Percentiles rank a stretch among this genome's conserved stretches.
Evolutionary conservation across 1,140 invertebrate species (phyloP).

Genomic region (Dendroctonus valens): DNA sequence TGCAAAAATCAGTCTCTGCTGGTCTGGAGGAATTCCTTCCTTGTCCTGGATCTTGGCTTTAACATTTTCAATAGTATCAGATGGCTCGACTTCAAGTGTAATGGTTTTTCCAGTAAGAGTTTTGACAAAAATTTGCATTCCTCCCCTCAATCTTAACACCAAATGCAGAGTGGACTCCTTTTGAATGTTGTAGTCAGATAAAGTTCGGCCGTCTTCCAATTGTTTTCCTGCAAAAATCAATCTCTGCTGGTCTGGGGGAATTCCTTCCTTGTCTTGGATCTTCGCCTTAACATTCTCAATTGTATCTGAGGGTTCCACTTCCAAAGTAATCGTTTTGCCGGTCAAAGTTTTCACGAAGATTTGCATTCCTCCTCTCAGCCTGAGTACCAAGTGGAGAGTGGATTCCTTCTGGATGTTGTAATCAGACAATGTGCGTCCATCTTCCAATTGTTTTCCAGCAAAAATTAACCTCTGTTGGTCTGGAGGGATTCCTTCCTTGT

Average conservation of each 20-base stretch:
- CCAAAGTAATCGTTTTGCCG: slow-evolving; percentile 92
- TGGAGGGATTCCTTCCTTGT: slow-evolving; percentile 67
- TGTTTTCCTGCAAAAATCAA: slow-evolving; percentile 93
- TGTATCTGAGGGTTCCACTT: slow-evolving; percentile 88
- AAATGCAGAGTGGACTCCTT: slow-evolving; percentile 92
- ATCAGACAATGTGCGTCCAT: slow-evolving; percentile 61
- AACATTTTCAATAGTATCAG: slow-evolving; percentile 93
- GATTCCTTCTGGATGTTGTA: slow-evolving; percentile 77
- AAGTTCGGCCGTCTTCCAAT: slow-evolving; percentile 88
- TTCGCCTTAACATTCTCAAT: slow-evolving; percentile 95
- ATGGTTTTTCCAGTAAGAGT: slow-evolving; percentile 94
- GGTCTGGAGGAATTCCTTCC: slow-evolving; percentile 87
- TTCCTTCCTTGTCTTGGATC: slow-evolving; percentile 89
- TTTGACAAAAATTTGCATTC: slow-evolving; percentile 96
- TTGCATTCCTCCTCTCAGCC: slow-evolving; percentile 74
- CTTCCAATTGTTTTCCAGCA: slow-evolving; percentile 69
- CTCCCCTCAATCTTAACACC: slow-evolving; percentile 88
- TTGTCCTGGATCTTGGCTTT: slow-evolving; percentile 92
- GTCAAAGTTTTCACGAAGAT: slow-evolving; percentile 94
- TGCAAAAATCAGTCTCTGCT: slow-evolving; percentile 86
- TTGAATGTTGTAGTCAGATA: slow-evolving; percentile 93
- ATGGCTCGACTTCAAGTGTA: slow-evolving; percentile 88
- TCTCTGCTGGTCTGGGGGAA: slow-evolving; percentile 85
- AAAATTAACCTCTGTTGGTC: slow-evolving; percentile 65
- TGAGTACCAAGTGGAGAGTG: slow-evolving; percentile 65